These are phyloP conservation scores for Dolichomitus sp. DNA, from an alignment of 2,888 invertebrate species.

Conservation along the genomic window DNA sequence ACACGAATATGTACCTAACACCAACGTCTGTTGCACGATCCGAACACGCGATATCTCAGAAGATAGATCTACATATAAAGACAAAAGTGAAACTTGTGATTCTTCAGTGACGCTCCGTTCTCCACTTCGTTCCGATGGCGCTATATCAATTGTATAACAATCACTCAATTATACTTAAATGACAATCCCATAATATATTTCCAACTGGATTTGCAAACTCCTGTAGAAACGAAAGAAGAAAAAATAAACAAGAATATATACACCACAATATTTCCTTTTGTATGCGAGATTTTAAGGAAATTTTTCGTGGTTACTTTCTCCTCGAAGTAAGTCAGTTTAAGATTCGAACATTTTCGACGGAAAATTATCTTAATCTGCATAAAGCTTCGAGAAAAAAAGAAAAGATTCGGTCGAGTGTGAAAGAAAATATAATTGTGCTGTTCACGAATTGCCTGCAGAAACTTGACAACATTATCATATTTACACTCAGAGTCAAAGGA, in stretches of 20 bases:
- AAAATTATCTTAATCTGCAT: conserved; percentile 4
- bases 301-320: conserved; percentile 1
- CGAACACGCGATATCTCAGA: conserved; percentile 12
- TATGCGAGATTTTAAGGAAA: not conserved
- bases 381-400: not conserved
- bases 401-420: not conserved
- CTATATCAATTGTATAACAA: not conserved
- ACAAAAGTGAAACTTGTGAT: conserved; percentile 12
- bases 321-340: not conserved
- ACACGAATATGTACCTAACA: conserved; percentile 10
- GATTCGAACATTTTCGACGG: conserved; percentile 34
- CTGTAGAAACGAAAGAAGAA: not conserved
- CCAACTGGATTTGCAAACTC: not conserved
- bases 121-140: conserved; percentile 12
- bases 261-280: conserved; percentile 9
- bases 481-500: not conserved
- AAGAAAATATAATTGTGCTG: not conserved
- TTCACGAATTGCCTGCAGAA: too few species aligned
- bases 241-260: not conserved
- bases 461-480: not conserved
- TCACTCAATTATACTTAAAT: not conserved
- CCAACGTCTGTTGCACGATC: conserved; percentile 4
- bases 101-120: conserved; percentile 46
- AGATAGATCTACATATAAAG: conserved; percentile 48
- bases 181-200: not conserved